These are phyloP conservation scores for Eristalinus sepulchralis DNA, from an alignment of 2,888 invertebrate species.

Conservation along the genomic window DNA sequence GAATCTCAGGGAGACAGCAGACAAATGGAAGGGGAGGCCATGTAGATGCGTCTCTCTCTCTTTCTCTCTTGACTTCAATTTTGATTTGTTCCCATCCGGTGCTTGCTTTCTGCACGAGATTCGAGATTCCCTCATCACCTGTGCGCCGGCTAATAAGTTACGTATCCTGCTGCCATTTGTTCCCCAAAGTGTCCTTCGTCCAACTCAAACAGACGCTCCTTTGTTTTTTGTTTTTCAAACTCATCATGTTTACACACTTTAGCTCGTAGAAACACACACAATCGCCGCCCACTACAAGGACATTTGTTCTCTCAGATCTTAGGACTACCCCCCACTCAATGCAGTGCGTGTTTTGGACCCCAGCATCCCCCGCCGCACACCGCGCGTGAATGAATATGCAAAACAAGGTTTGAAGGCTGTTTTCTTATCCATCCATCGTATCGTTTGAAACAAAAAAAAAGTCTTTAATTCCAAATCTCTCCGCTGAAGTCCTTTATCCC, in stretches of 20 bases:
- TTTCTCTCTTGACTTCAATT: background rate
- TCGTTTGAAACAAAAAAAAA: conserved; percentile 30
- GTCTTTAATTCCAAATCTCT: conserved; percentile 41
- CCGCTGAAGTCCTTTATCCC: conserved; percentile 25
- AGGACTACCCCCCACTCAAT: background rate
- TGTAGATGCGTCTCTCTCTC: no score
- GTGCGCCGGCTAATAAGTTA: background rate
- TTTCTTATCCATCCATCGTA: conserved; percentile 27
- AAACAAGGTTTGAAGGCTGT: conserved; percentile 36
- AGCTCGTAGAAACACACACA: background rate
- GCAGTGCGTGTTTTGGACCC: background rate
- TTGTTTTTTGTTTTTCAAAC: background rate
- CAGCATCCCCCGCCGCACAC: background rate
- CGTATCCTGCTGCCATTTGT: background rate
- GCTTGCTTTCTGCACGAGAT: background rate
- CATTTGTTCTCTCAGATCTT: background rate
- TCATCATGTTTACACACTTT: background rate
- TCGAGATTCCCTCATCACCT: background rate
- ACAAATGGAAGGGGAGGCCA: no score
- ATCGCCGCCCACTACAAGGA: background rate
- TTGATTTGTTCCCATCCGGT: background rate
- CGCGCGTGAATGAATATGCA: conserved; percentile 23
- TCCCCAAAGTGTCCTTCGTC: background rate
- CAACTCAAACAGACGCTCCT: background rate
- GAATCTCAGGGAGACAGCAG: background rate